These are phyloP conservation scores for Rachycentron canadum DNA, from an alignment of 2,797 vertebrate species.

Conservation along the genomic window DNA sequence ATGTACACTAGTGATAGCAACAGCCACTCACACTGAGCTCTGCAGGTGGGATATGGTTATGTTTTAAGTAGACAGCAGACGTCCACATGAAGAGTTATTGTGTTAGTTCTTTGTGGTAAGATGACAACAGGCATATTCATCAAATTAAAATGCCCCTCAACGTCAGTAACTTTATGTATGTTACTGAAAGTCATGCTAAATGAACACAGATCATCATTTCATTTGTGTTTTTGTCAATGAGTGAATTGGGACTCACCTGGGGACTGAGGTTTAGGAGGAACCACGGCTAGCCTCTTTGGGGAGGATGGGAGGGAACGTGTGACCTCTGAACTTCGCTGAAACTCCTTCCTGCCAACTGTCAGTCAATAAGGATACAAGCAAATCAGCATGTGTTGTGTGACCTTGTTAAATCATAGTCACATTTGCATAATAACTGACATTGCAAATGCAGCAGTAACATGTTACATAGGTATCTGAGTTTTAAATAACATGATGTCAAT, in stretches of 20 bases:
- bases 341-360: conserved; percentile 93
- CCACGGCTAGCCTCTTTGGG: conserved; percentile 90
- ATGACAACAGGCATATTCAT: background rate
- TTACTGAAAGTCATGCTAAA: background rate
- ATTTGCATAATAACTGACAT: background rate
- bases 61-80: background rate
- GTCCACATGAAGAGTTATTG: background rate
- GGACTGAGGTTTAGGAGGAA: conserved; percentile 92
- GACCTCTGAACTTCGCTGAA: conserved; percentile 90
- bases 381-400: conserved; percentile 3
- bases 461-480: background rate
- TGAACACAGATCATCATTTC: background rate
- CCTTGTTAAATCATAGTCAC: background rate
- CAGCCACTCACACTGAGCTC: too few relatives aligned
- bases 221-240: background rate
- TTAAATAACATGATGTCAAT: conserved; percentile 13
- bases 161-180: too few relatives aligned
- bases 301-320: conserved; percentile 89
- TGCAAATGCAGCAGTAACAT: conserved; percentile 5
- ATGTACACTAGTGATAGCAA: background rate
- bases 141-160: too few relatives aligned
- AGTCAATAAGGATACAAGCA: conserved; percentile 48
- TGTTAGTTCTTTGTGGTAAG: background rate
- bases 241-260: conserved; percentile 87
- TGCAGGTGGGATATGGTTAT: background rate